phyloP scores from a whole-genome alignment of 2,888 invertebrate species.

The Heliconius charithonia region DNA sequence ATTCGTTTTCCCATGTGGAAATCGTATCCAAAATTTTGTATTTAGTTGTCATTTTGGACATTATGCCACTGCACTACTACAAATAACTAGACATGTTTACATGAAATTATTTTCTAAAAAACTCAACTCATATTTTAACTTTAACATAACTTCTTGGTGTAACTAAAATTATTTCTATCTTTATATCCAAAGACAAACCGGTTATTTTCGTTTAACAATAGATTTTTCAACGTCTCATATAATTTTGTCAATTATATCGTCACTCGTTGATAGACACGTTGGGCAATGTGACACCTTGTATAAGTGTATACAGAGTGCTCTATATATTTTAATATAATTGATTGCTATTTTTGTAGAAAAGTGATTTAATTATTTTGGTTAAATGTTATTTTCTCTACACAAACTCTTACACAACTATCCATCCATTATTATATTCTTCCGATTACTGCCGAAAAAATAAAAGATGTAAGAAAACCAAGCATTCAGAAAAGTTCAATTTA shows the following conservation, averaged over 20 bases:
- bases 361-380: too few species aligned
- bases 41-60: too few species aligned
- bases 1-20: too few species aligned
- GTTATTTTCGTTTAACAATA: slow-evolving; percentile 45
- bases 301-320: slow-evolving; percentile 42
- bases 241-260: slow-evolving; percentile 46
- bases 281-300: slow-evolving; percentile 74
- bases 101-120: slow-evolving; percentile 24
- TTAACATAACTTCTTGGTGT: background rate
- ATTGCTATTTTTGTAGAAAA: too few species aligned
- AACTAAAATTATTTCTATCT: background rate
- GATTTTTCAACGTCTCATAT: slow-evolving; percentile 31
- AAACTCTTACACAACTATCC: too few species aligned
- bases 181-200: slow-evolving; percentile 42
- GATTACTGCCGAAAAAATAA: background rate
- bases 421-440: too few species aligned
- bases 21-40: too few species aligned
- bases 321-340: slow-evolving; percentile 1
- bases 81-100: background rate
- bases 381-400: too few species aligned
- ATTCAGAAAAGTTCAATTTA: background rate
- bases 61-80: too few species aligned
- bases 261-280: slow-evolving; percentile 53
- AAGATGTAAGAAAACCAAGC: background rate
- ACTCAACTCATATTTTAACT: slow-evolving; percentile 35